A percentile compares a stretch with the other conserved stretches of the same genome.
These are phyloP conservation scores for Pogonomyrmex barbatus DNA, from an alignment of 1,140 invertebrate species.

Conservation along the genomic window DNA sequence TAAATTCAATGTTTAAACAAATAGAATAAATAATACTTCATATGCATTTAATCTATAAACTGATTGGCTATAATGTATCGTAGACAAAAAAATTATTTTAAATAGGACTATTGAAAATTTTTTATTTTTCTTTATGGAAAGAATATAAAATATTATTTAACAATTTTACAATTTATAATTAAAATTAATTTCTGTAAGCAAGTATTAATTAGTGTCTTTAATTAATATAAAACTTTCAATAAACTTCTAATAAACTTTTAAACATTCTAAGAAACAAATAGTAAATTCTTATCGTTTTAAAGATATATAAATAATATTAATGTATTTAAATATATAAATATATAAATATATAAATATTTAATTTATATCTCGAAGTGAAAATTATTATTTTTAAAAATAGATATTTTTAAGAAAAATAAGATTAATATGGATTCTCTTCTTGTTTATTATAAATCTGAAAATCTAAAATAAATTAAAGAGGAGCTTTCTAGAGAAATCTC, in stretches of 20 bases:
- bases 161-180: neutral
- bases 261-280: neutral
- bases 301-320: neutral
- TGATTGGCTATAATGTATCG: slow-evolving; percentile 57
- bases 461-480: neutral
- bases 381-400: neutral
- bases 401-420: neutral
- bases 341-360: too few species aligned
- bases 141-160: neutral
- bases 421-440: neutral
- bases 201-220: neutral
- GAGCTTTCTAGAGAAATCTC: neutral
- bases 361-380: neutral
- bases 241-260: neutral
- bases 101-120: neutral
- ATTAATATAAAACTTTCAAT: neutral
- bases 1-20: slow-evolving; percentile 67
- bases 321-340: neutral
- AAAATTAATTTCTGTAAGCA: neutral
- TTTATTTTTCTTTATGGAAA: neutral
- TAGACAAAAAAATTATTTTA: slow-evolving; percentile 59
- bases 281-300: neutral
- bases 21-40: slow-evolving; percentile 72
- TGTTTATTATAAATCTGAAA: neutral
- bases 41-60: neutral